Conservation (phyloP, 2,797 vertebrate genomes). For the Lacerta agilis region DNA sequence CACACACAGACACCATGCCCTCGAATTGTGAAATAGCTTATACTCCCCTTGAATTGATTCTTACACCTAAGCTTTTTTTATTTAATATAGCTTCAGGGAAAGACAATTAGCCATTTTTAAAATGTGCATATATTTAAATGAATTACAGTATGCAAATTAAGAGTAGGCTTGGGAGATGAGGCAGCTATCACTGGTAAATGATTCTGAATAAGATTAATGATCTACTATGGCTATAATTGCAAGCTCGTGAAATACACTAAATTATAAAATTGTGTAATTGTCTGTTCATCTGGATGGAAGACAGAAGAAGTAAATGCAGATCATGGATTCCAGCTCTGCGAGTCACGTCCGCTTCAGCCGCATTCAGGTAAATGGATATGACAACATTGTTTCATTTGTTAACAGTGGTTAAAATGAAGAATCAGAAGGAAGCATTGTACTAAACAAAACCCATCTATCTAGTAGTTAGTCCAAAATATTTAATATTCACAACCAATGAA, state of each 20-base stretch:
- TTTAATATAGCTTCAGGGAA: not conserved
- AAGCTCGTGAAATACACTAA: not conserved
- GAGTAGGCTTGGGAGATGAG: not conserved
- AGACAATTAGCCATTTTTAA: not conserved
- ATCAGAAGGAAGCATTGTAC: not conserved
- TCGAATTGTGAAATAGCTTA: not conserved
- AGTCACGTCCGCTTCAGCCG: not conserved
- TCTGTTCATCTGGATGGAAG: not conserved
- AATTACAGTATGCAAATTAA: slow-evolving; percentile 14
- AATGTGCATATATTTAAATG: slow-evolving; percentile 21
- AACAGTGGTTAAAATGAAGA: not conserved
- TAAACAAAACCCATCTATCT: not conserved
- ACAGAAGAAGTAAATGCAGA: not conserved
- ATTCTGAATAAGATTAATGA: slow-evolving; percentile 10
- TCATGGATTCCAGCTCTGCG: not conserved
- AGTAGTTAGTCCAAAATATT: not conserved
- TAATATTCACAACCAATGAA: not conserved
- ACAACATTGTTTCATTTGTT: not conserved
- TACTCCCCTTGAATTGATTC: not conserved
- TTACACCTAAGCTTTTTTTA: not conserved
- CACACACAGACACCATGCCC: not conserved
- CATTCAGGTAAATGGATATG: not conserved
- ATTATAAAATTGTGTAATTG: not conserved
- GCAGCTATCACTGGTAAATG: slow-evolving; percentile 10
- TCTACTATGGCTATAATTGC: slow-evolving; percentile 4